A percentile compares a stretch with the other conserved stretches of the same genome.
phyloP scores from a whole-genome alignment of 2,888 invertebrate genomes.

The Labia minor region DNA sequence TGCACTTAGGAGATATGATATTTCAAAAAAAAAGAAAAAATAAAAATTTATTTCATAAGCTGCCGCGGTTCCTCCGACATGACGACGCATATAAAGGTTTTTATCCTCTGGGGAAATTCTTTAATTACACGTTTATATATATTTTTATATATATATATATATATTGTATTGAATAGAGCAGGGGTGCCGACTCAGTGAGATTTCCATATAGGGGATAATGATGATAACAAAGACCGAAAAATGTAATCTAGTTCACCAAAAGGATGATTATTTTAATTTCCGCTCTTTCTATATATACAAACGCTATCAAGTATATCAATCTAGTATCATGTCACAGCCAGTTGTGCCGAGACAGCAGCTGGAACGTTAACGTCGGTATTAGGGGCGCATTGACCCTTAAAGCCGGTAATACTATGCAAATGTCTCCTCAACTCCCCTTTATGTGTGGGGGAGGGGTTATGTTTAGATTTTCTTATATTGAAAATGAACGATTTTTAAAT shows the following conservation, averaged over 20 bases:
- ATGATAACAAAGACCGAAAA: slow-evolving; percentile 4
- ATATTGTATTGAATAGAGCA: background rate
- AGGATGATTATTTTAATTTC: slow-evolving; percentile 13
- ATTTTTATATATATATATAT: background rate
- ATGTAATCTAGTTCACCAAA: slow-evolving; percentile 13
- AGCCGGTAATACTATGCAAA: slow-evolving; percentile 13
- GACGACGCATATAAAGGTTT: slow-evolving; percentile 1
- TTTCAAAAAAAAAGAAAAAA: too few relatives aligned
- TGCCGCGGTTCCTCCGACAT: background rate
- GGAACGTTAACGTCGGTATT: slow-evolving; percentile 13
- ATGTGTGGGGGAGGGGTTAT: background rate
- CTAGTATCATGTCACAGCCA: slow-evolving; percentile 13
- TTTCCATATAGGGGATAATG: slow-evolving; percentile 7
- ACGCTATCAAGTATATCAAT: slow-evolving; percentile 13
- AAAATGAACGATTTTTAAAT: too few relatives aligned
- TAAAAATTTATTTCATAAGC: background rate
- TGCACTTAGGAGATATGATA: background rate
- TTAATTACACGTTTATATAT: background rate
- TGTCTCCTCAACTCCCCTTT: background rate
- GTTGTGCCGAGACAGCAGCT: slow-evolving; percentile 13
- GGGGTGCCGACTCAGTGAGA: background rate
- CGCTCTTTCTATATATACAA: slow-evolving; percentile 2
- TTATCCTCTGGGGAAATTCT: background rate
- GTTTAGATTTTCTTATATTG: background rate
- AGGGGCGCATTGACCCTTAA: slow-evolving; percentile 8